Evolutionary conservation across 53 echinoderm and acorn worm genomes (phyloP).

Genomic region (Apostichopus leukothele): DNA sequence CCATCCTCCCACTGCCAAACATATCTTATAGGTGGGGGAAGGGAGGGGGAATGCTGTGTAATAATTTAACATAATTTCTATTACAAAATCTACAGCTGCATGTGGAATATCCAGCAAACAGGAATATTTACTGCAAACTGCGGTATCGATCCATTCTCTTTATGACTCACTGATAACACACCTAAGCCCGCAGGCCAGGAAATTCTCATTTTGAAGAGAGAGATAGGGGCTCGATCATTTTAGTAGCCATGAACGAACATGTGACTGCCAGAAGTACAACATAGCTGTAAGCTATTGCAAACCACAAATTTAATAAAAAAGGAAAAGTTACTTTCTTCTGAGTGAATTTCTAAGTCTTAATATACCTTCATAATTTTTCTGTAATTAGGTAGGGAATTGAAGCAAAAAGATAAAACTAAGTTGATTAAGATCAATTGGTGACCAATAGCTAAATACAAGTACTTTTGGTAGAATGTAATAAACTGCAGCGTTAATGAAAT

Average conservation of each 20-base stretch:
- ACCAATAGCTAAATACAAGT: not conserved
- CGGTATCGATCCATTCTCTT: not conserved
- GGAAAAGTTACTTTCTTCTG: not conserved
- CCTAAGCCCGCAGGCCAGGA: not conserved
- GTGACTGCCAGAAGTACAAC: not conserved
- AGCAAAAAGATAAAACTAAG: not conserved
- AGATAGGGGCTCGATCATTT: not conserved
- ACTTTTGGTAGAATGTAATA: constrained; percentile 20
- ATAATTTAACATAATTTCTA: no score
- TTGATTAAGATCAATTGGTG: constrained; percentile 13
- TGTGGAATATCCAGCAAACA: not conserved
- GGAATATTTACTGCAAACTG: not conserved
- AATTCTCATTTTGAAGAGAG: constrained; percentile 6
- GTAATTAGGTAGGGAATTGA: not conserved
- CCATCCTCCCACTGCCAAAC: no score
- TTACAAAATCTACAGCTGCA: not conserved
- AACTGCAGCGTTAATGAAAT: constrained; percentile 9
- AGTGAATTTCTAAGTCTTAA: not conserved
- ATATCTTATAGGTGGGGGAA: no score
- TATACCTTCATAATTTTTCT: not conserved
- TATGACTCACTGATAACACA: not conserved
- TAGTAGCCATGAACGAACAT: not conserved
- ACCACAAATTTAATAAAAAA: no score
- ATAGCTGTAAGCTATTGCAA: not conserved
- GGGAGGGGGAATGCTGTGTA: no score